These are phyloP conservation scores for Dufourea novaeangliae DNA, from an alignment of 1,140 invertebrate species.

Conservation along the genomic window DNA sequence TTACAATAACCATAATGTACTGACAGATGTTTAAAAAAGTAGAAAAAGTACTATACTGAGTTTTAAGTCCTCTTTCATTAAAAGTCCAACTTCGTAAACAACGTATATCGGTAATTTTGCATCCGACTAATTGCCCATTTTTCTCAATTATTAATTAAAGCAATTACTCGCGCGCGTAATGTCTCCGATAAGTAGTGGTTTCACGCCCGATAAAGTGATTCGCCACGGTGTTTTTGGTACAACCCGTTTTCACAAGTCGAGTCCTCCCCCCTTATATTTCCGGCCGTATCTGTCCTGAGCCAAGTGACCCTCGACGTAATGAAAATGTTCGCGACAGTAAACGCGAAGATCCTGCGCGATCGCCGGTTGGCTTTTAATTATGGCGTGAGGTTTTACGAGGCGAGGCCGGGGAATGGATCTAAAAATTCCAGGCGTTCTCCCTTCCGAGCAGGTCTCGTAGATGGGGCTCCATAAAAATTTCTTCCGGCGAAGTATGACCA, in stretches of 20 bases:
- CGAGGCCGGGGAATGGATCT: slow-evolving; percentile 61
- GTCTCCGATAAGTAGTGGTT: slow-evolving; percentile 9
- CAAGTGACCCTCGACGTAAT: slow-evolving; percentile 42
- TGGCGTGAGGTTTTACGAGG: slow-evolving; percentile 64
- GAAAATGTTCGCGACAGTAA: slow-evolving; percentile 47
- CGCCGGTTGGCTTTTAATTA: slow-evolving; percentile 73
- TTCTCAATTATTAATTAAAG: slow-evolving; percentile 11
- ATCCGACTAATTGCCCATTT: neutral
- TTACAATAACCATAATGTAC: too few species aligned
- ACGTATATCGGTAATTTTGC: too few species aligned
- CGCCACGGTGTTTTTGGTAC: neutral
- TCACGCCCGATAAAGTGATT: slow-evolving; percentile 23
- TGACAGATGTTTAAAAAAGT: too few species aligned
- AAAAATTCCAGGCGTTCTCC: slow-evolving; percentile 73
- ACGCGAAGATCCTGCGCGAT: slow-evolving; percentile 47
- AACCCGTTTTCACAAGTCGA: neutral
- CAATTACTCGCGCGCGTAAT: neutral
- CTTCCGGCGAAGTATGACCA: slow-evolving; percentile 70
- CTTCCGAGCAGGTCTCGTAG: slow-evolving; percentile 57
- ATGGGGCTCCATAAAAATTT: slow-evolving; percentile 77
- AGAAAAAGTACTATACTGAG: too few species aligned
- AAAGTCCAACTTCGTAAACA: too few species aligned
- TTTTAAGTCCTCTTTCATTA: too few species aligned
- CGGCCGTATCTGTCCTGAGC: slow-evolving; percentile 26
- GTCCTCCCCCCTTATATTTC: neutral